phyloP scores from a whole-genome alignment of 2,888 invertebrate species.

The Drosophila siamana region DNA sequence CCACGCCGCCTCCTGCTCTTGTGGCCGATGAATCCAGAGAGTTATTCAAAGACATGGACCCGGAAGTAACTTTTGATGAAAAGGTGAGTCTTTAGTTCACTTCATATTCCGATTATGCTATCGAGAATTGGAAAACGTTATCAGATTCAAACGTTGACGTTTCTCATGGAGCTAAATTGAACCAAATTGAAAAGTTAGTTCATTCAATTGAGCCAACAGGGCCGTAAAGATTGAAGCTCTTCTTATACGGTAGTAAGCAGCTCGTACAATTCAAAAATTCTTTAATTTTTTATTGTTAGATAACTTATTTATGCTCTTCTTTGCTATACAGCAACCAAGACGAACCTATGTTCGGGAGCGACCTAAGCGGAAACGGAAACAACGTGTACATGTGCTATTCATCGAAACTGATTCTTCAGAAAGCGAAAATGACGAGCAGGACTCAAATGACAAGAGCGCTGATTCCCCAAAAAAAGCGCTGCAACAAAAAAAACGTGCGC shows the following conservation, averaged over 20 bases:
- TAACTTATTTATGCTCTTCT: slow-evolving; percentile 8
- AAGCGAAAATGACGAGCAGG: slow-evolving; percentile 53
- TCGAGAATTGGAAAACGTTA: background rate
- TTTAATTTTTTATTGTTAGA: background rate
- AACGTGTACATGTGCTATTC: slow-evolving; percentile 70
- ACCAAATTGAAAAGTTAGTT: slow-evolving; percentile 46
- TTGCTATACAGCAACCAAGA: slow-evolving; percentile 71
- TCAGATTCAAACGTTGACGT: background rate
- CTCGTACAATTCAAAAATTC: slow-evolving; percentile 50
- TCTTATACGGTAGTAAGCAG: slow-evolving; percentile 77
- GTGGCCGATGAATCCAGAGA: slow-evolving; percentile 40
- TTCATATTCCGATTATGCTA: slow-evolving; percentile 37
- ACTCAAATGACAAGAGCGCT: slow-evolving; percentile 40
- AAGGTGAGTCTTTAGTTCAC: slow-evolving; percentile 61
- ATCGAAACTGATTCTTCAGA: slow-evolving; percentile 78
- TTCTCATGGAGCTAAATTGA: slow-evolving; percentile 62
- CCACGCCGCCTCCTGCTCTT: background rate
- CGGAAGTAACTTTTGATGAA: slow-evolving; percentile 77
- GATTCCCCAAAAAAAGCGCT: slow-evolving; percentile 58
- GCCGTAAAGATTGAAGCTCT: slow-evolving; percentile 66
- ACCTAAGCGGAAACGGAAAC: slow-evolving; percentile 76
- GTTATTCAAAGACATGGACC: slow-evolving; percentile 79
- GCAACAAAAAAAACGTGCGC: slow-evolving; percentile 49
- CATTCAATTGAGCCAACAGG: slow-evolving; percentile 69
- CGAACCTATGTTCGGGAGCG: slow-evolving; percentile 78